Evolutionary conservation across 2,113 vertebrate species (phyloP).

Genomic region (Quiscalus mexicanus): DNA sequence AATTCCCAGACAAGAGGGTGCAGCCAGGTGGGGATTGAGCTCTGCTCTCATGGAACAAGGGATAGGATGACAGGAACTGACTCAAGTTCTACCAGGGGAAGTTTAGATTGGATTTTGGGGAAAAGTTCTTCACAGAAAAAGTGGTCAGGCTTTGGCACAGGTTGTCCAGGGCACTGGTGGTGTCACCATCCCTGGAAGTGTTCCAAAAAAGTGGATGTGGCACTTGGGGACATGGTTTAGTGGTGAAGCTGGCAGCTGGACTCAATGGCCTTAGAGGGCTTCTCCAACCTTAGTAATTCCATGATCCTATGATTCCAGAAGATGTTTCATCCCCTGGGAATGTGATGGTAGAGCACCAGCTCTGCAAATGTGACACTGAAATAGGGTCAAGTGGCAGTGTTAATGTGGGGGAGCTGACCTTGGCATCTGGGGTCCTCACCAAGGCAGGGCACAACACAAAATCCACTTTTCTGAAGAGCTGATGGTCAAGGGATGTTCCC

Average conservation of each 20-base stretch:
- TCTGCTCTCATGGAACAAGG: background rate
- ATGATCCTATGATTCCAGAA: background rate
- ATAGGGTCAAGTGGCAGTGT: fast-evolving
- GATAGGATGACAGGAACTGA: background rate
- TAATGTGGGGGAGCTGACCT: background rate
- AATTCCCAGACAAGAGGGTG: background rate
- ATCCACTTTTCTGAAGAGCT: background rate
- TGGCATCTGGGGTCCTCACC: background rate
- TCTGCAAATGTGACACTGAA: background rate
- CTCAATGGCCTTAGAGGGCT: background rate
- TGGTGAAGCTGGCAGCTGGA: background rate
- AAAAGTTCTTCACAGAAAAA: background rate
- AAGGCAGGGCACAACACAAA: background rate
- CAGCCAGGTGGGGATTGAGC: background rate
- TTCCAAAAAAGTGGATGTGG: background rate
- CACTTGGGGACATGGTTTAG: background rate
- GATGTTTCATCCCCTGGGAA: background rate
- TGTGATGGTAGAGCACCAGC: fast-evolving
- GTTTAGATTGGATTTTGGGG: background rate
- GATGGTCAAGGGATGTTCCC: background rate
- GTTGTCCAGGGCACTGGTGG: background rate
- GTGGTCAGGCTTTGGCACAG: background rate
- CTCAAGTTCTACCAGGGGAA: background rate
- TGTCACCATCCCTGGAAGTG: background rate
- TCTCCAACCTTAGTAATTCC: background rate